Evolutionary conservation across 2,797 vertebrate genomes (phyloP).

Genomic region (Acestrorhynchus altus): DNA sequence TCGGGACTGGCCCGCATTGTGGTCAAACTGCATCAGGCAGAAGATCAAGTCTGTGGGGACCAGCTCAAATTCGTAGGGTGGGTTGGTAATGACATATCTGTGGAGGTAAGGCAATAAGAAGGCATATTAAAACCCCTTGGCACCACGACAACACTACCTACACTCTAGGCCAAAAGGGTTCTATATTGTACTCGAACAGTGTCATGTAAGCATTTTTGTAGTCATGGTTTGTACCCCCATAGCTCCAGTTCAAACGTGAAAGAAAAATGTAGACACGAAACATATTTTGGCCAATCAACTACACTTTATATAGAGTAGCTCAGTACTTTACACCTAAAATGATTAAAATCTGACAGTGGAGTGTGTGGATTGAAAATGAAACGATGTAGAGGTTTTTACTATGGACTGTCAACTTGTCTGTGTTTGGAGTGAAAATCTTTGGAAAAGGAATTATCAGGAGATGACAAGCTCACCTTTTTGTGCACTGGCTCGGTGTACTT

Average conservation of each 20-base stretch:
- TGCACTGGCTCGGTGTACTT: constrained; percentile 86
- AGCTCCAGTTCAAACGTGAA: no score
- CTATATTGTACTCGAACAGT: no score
- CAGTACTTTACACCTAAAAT: no score
- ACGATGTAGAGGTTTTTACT: neutral
- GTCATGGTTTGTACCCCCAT: no score
- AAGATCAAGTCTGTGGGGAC: constrained; percentile 99
- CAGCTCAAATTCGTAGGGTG: constrained; percentile 97
- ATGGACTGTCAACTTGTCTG: neutral
- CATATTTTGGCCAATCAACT: no score
- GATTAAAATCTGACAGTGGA: neutral
- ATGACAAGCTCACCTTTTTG: constrained; percentile 86
- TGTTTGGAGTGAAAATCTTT: neutral
- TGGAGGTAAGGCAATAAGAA: constrained; percentile 49
- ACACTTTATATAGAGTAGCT: no score
- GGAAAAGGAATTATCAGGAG: neutral
- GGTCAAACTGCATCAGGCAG: constrained; percentile 99
- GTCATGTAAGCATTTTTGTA: no score
- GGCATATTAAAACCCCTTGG: no score
- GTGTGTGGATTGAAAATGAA: neutral
- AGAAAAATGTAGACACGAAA: no score
- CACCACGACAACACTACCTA: no score
- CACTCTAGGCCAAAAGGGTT: no score
- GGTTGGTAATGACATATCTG: constrained; percentile 99
- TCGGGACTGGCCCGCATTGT: constrained; percentile 97